Evolutionary conservation across 2,888 invertebrate genomes (phyloP).

Genomic region (Ellobium chinense): DNA sequence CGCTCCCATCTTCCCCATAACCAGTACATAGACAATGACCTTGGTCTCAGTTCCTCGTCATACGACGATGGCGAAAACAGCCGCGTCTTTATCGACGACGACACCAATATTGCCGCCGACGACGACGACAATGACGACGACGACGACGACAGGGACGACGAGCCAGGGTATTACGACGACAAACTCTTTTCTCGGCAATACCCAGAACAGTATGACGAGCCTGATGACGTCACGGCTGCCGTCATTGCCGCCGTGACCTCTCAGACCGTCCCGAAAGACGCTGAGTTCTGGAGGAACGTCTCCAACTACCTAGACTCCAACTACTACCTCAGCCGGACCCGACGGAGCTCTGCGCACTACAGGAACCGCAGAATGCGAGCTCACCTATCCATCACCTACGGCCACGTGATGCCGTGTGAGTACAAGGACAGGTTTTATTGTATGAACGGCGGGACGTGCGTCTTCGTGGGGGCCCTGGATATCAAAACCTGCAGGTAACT

Average conservation of each 20-base stretch:
- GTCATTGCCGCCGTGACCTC: background rate
- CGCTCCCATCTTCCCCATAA: background rate
- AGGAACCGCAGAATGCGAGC: constrained; percentile 18
- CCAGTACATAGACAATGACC: background rate
- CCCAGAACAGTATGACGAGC: background rate
- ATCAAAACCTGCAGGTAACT: constrained; percentile 71
- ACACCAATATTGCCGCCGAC: background rate
- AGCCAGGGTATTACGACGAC: background rate
- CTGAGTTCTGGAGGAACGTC: constrained; percentile 13
- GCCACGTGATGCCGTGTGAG: constrained; percentile 64
- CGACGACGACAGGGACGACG: background rate
- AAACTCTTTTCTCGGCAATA: background rate
- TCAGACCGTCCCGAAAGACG: constrained; percentile 17
- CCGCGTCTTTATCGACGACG: no score
- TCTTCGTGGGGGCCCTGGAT: constrained; percentile 66
- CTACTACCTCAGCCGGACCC: constrained; percentile 32
- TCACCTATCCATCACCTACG: constrained; percentile 52
- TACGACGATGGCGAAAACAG: no score
- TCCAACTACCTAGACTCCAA: constrained; percentile 21
- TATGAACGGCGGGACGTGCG: constrained; percentile 67
- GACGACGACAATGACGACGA: background rate
- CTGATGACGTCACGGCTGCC: background rate
- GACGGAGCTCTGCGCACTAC: constrained; percentile 21
- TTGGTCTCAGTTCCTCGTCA: background rate
- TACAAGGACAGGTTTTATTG: constrained; percentile 64